phyloP scores from a whole-genome alignment of 2,888 invertebrate species.

The Theodoxus fluviatilis region DNA sequence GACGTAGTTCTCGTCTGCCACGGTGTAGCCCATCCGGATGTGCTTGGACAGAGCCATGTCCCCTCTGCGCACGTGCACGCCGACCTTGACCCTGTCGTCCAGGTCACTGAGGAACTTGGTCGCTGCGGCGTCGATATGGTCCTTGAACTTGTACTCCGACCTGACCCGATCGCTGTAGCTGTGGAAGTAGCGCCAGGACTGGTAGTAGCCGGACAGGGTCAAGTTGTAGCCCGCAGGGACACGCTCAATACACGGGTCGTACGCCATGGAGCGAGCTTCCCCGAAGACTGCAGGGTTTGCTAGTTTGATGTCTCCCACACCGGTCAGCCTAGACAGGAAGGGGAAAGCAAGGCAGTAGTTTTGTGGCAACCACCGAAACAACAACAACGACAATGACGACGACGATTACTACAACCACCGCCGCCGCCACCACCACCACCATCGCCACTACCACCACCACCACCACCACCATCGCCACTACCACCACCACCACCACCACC shows the following conservation, averaged over 20 bases:
- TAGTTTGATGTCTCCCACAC: no score
- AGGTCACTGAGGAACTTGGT: slow-evolving; percentile 25
- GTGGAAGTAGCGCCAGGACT: slow-evolving; percentile 47
- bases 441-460: no score
- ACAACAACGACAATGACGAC: no score
- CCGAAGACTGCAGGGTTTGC: no score
- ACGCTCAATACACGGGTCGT: slow-evolving; percentile 28
- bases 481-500: no score
- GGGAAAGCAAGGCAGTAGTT: no score
- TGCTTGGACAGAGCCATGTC: slow-evolving; percentile 33
- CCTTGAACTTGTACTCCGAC: slow-evolving; percentile 37
- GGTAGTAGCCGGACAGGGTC: slow-evolving; percentile 43
- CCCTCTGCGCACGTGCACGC: slow-evolving; percentile 44
- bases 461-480: no score
- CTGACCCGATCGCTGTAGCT: slow-evolving; percentile 30
- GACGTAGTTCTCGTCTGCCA: slow-evolving; percentile 37
- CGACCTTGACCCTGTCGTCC: slow-evolving; percentile 29
- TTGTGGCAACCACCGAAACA: no score
- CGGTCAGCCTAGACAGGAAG: no score
- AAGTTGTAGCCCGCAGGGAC: slow-evolving; percentile 35
- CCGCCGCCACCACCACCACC: no score
- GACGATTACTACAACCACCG: no score
- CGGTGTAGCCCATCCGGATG: slow-evolving; percentile 37
- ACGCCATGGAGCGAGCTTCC: slow-evolving; percentile 33
- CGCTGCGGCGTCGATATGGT: slow-evolving; percentile 29